Evolutionary conservation across 1,140 invertebrate genomes (phyloP), one percentile per base, ranked within the genome.

Genomic region (Oedothorax gibbosus): DNA sequence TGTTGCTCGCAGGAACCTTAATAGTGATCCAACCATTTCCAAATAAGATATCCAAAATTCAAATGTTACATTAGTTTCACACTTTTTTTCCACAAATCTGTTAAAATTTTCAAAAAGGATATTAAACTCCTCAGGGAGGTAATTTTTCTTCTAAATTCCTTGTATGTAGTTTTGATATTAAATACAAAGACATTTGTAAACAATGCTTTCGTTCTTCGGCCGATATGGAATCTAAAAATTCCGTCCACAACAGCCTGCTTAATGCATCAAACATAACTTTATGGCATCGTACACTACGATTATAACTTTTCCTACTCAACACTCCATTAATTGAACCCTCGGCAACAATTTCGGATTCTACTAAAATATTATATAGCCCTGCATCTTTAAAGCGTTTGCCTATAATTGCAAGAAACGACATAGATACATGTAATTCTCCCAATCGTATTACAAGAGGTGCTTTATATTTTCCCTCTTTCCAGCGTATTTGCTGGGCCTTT

Each of bases 341-440:
- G 49, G 85, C 87, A 9, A 87, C 60, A 21, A 88, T 60, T 7
- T 76, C 87, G n/a, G 86, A 86, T 83, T 88, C 85, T 83, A 88
- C 75, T n/a, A 80, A 18, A 14, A 88, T 53, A 77, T 88, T 86
- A 56, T 69, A 18, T 12, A 87, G 69, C 15, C 88, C 87, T 51
- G 71, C 85, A 88, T 87, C 87, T 72, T 72, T 4, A 81, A 86
- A 88, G 14, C 68, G 21, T 84, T 88, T 88, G 12, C 87, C 86
- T n/a, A 87, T 78, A n/a, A 87, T 69, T 64, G 82, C 83, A 14
- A 88, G 79, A 14, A 88, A 77, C 54, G 66, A 81, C 54, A 68
- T 71, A 7, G 78, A 79, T 18, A 73, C 86, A 66, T 88, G 87
- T 81, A 87, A 88, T 9, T 81, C 66, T 9, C 87, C 87, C n/a